Evolutionary conservation across 2,888 invertebrate species (phyloP).

Genomic region (Drosophila cracens): DNA sequence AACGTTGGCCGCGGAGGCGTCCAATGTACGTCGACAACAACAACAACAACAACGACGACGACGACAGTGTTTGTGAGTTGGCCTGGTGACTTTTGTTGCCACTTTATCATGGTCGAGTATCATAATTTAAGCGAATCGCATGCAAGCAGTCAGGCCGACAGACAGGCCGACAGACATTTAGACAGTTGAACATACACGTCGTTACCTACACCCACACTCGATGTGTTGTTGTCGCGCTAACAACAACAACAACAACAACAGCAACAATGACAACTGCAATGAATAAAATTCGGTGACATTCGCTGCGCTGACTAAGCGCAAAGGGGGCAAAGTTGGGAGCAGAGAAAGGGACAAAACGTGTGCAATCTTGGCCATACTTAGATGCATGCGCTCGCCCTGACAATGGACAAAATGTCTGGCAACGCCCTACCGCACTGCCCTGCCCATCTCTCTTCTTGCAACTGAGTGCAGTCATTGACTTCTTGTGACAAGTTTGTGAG

Average conservation of each 20-base stretch:
- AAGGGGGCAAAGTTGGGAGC: background rate
- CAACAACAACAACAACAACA: constrained; percentile 39
- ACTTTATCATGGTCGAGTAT: constrained; percentile 76
- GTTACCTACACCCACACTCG: constrained; percentile 65
- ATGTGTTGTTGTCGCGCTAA: constrained; percentile 40
- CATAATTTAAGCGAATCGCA: constrained; percentile 76
- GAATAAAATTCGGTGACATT: constrained; percentile 76
- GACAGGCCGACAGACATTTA: constrained; percentile 11
- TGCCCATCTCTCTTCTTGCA: background rate
- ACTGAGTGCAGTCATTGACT: constrained; percentile 37
- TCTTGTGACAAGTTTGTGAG: constrained; percentile 70
- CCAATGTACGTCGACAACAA: constrained; percentile 35
- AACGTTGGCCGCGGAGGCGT: constrained; percentile 51
- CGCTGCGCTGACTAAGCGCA: constrained; percentile 70
- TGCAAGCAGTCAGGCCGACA: constrained; percentile 27
- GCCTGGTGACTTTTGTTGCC: constrained; percentile 73
- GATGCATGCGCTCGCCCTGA: constrained; percentile 42
- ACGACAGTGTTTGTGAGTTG: constrained; percentile 30
- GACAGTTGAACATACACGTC: constrained; percentile 35
- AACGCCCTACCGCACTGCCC: constrained; percentile 40
- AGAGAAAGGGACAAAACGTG: constrained; percentile 36
- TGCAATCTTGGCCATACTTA: constrained; percentile 62
- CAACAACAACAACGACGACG: constrained; percentile 11
- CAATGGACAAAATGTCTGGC: constrained; percentile 47
- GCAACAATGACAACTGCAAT: constrained; percentile 52